These are phyloP conservation scores for Caenorhabditis brenneri DNA, from an alignment of 1,140 invertebrate genomes.

Conservation along the genomic window DNA sequence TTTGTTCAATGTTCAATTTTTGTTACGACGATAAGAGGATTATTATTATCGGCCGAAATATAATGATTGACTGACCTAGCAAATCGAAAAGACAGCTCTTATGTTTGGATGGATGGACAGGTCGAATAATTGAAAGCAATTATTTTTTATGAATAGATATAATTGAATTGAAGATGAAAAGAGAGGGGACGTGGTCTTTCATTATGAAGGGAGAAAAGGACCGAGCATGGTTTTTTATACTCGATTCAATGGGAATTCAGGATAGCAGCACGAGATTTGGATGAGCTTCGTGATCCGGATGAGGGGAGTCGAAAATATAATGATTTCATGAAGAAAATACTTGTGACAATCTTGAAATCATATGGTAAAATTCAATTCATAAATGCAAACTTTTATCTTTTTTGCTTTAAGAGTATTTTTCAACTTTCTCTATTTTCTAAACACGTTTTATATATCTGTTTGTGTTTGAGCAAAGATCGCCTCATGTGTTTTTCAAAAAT, in stretches of 20 bases:
- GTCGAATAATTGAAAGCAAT: conserved; percentile 35
- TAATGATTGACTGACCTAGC: conserved; percentile 21
- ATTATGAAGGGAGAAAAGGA: too few species aligned
- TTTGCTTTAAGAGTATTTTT: too few species aligned
- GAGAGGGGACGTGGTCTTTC: not conserved
- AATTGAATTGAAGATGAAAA: not conserved
- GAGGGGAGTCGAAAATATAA: too few species aligned
- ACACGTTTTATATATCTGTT: not conserved
- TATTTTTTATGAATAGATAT: conserved; percentile 3
- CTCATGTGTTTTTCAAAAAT: not conserved
- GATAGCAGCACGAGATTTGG: too few species aligned
- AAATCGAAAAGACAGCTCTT: not conserved
- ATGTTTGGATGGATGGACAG: not conserved
- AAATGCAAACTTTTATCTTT: too few species aligned
- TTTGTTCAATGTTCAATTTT: not conserved
- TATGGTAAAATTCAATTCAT: too few species aligned
- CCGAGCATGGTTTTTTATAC: too few species aligned
- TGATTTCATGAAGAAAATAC: too few species aligned
- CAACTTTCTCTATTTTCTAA: not conserved
- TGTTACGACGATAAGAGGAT: conserved; percentile 11
- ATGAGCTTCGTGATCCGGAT: too few species aligned
- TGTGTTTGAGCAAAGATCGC: not conserved
- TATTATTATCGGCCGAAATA: not conserved
- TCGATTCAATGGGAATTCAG: too few species aligned
- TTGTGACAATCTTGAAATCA: too few species aligned